Conservation (phyloP, 1,140 invertebrate genomes). For the Onthophagus taurus region DNA sequence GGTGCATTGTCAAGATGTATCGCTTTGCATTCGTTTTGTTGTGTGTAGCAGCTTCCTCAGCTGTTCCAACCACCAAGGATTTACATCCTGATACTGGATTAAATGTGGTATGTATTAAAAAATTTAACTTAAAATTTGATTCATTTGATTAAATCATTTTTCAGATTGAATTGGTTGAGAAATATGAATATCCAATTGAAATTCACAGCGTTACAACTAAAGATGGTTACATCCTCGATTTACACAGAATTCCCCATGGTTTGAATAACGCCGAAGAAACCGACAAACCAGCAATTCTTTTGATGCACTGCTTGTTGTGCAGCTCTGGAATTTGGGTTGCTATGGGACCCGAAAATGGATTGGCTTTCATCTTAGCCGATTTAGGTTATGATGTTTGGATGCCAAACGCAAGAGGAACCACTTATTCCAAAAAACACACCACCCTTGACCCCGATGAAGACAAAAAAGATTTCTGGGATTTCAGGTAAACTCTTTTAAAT, state of each 20-base stretch:
- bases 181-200: conserved; percentile 54
- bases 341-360: conserved; percentile 43
- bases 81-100: too few species aligned
- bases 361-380: conserved; percentile 50
- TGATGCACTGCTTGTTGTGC: conserved; percentile 56
- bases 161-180: conserved; percentile 36
- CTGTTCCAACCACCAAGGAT: too few species aligned
- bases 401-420: conserved; percentile 44
- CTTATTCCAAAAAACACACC: conserved; percentile 8
- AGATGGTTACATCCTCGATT: conserved; percentile 62
- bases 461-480: conserved; percentile 37
- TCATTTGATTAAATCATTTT: too few species aligned
- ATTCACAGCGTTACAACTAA: conserved; percentile 53
- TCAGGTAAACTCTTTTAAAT: too few species aligned
- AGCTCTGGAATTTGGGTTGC: conserved; percentile 50
- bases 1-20: too few species aligned
- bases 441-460: neutral
- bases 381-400: conserved; percentile 59
- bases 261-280: neutral
- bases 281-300: conserved; percentile 39
- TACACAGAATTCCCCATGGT: conserved; percentile 51
- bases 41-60: too few species aligned
- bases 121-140: too few species aligned
- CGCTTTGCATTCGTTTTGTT: too few species aligned
- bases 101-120: too few species aligned